Conservation (phyloP, 2,113 vertebrate genomes). For the Tautogolabrus adspersus region DNA sequence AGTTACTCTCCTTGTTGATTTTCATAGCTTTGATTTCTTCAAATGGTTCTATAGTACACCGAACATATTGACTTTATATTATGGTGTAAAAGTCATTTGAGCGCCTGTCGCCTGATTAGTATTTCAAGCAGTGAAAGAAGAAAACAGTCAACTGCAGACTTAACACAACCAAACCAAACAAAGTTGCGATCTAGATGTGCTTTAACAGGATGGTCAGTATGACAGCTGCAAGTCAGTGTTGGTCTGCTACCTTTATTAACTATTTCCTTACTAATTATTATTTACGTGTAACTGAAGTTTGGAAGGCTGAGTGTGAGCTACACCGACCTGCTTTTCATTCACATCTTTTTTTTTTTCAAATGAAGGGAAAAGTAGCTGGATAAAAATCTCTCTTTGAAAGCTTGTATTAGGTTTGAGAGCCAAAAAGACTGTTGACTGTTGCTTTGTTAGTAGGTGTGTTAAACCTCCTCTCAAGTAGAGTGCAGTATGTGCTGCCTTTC, state of each 20-base stretch:
- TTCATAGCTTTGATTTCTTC: too few relatives aligned
- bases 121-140: conserved; percentile 14
- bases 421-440: too few relatives aligned
- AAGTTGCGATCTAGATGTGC: neutral
- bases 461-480: conserved; percentile 30
- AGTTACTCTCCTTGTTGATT: too few relatives aligned
- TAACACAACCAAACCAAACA: conserved; percentile 1
- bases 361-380: neutral
- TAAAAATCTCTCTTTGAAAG: conserved; percentile 15
- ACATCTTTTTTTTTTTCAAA: neutral
- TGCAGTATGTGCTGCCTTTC: neutral
- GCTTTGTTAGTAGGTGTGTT: neutral
- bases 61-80: conserved; percentile 2
- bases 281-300: conserved; percentile 13
- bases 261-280: too few relatives aligned
- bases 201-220: conserved; percentile 13
- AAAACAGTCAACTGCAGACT: neutral
- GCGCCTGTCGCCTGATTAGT: neutral
- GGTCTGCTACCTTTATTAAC: neutral
- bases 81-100: conserved; percentile 38
- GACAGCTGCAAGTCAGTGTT: neutral
- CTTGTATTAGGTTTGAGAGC: conserved; percentile 3
- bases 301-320: neutral
- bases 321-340: conserved; percentile 3
- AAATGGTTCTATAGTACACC: neutral